These are phyloP conservation scores for Climacteris rufus DNA, from an alignment of 2,113 vertebrate species.

Conservation along the genomic window DNA sequence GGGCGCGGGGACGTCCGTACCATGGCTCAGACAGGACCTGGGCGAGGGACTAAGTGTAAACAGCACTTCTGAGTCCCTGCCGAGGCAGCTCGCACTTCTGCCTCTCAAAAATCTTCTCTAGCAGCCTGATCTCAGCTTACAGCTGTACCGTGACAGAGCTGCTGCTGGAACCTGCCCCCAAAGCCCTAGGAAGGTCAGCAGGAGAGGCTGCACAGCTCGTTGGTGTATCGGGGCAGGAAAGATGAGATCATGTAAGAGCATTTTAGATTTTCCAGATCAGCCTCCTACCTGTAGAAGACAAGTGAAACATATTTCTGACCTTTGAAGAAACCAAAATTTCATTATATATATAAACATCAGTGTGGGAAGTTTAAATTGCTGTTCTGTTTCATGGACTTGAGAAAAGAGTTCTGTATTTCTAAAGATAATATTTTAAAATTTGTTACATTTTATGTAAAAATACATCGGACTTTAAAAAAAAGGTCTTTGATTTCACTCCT, in stretches of 20 bases:
- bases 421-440: neutral
- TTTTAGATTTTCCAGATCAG: neutral
- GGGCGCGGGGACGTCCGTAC: neutral
- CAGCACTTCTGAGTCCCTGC: neutral
- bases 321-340: neutral
- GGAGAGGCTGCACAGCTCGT: neutral
- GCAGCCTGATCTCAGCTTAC: neutral
- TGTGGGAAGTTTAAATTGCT: neutral
- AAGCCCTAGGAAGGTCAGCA: neutral
- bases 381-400: neutral
- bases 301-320: neutral
- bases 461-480: neutral
- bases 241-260: neutral
- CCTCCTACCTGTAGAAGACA: neutral
- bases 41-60: rapidly evolving
- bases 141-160: rapidly evolving
- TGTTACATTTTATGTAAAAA: neutral
- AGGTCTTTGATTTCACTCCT: neutral
- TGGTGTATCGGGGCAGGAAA: neutral
- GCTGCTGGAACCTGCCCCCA: neutral
- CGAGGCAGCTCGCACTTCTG: neutral
- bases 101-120: neutral
- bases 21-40: rapidly evolving
- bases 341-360: neutral
- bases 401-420: neutral